Conservation (phyloP, 2,797 vertebrate genomes). For the Darevskia nairensis region DNA sequence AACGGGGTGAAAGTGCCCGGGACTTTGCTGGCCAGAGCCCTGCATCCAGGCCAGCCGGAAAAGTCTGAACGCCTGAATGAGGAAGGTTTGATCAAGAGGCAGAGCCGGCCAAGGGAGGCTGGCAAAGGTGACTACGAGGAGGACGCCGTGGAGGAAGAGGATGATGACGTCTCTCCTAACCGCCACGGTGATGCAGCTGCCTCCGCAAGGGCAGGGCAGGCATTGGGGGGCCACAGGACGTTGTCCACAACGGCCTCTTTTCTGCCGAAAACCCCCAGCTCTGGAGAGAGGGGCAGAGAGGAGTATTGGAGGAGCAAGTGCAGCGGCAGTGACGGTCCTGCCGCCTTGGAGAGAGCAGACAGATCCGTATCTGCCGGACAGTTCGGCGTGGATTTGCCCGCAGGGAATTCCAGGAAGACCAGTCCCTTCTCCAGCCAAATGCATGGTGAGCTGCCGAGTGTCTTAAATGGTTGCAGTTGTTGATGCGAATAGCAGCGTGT, state of each 20-base stretch:
- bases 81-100: conserved; percentile 22
- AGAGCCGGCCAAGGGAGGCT: conserved; percentile 71
- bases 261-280: conserved; percentile 62
- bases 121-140: conserved; percentile 80
- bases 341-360: conserved; percentile 21
- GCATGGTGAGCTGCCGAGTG: conserved; percentile 66
- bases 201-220: conserved; percentile 26
- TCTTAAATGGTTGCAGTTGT: conserved; percentile 4
- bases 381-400: conserved; percentile 54
- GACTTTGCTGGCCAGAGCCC: conserved; percentile 70
- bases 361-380: conserved; percentile 54
- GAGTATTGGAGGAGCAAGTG: conserved; percentile 53
- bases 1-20: conserved; percentile 75
- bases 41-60: conserved; percentile 72
- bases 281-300: conserved; percentile 62
- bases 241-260: conserved; percentile 21
- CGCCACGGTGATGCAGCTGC: conserved; percentile 40
- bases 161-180: conserved; percentile 36
- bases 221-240: conserved; percentile 27
- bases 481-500: background rate
- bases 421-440: conserved; percentile 60
- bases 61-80: conserved; percentile 74
- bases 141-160: conserved; percentile 11
- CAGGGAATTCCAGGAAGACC: conserved; percentile 57
- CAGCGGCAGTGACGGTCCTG: conserved; percentile 50